These are phyloP conservation scores for Pterophyllum scalare DNA, from an alignment of 2,113 vertebrate species.

Conservation along the genomic window DNA sequence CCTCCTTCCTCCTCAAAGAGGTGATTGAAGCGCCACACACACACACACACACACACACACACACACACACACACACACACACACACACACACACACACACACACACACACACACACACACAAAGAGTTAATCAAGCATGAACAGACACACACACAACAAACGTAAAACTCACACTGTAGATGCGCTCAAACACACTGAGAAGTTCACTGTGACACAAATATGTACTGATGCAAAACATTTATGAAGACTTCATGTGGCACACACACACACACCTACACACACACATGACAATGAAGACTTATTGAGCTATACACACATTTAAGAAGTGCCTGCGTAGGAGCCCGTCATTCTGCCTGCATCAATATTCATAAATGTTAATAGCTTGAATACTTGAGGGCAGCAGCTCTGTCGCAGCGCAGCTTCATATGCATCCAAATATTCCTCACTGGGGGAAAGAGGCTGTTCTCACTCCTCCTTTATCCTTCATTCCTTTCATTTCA, in stretches of 20 bases:
- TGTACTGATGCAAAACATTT: conserved; percentile 26
- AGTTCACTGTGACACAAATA: neutral
- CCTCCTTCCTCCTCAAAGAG: conserved; percentile 95
- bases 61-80: neutral
- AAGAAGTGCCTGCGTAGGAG: conserved; percentile 55
- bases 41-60: neutral
- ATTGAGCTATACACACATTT: conserved; percentile 15
- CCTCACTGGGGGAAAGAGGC: neutral
- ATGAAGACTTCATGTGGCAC: neutral
- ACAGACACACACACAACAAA: neutral
- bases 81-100: neutral
- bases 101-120: neutral
- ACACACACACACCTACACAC: neutral
- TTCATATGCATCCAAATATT: conserved; percentile 54
- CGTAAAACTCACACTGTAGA: neutral
- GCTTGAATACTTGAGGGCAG: conserved; percentile 63
- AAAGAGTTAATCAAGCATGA: neutral
- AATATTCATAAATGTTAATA: conserved; percentile 76
- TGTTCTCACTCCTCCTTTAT: neutral
- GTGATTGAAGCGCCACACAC: conserved; percentile 52
- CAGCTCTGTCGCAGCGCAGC: conserved; percentile 54
- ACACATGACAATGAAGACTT: conserved; percentile 1
- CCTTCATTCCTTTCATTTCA: conserved; percentile 5
- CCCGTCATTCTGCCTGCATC: conserved; percentile 58
- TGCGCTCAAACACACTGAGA: neutral